These are phyloP conservation scores for Limnodromus scolopaceus DNA, from an alignment of 2,797 vertebrate genomes.

Conservation along the genomic window DNA sequence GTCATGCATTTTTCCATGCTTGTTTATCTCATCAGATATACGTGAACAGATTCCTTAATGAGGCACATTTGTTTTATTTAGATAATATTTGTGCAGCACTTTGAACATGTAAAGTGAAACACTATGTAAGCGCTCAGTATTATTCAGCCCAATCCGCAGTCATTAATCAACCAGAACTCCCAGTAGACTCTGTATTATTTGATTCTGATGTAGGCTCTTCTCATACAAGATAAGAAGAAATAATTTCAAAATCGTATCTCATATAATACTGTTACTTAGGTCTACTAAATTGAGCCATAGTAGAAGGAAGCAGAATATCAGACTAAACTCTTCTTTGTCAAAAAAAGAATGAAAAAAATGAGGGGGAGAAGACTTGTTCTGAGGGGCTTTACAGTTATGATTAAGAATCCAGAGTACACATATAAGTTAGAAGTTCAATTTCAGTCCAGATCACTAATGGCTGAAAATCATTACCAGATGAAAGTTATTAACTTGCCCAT, in stretches of 20 bases:
- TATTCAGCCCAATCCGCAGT: neutral
- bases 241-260: neutral
- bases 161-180: neutral
- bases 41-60: neutral
- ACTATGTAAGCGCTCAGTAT: neutral
- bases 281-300: neutral
- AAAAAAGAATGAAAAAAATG: neutral
- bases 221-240: neutral
- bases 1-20: neutral
- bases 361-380: neutral
- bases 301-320: neutral
- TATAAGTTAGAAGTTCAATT: neutral
- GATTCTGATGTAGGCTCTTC: neutral
- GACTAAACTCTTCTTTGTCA: neutral
- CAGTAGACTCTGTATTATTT: neutral
- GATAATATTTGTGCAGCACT: neutral
- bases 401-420: neutral
- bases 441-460: neutral
- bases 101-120: neutral
- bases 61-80: slow-evolving; percentile 12
- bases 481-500: neutral
- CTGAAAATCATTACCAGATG: neutral
- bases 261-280: neutral
- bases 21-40: slow-evolving; percentile 11
- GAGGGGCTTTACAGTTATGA: neutral